Evolutionary conservation across 2,888 invertebrate species (phyloP).

Genomic region (Synanthedon myopaeformis): DNA sequence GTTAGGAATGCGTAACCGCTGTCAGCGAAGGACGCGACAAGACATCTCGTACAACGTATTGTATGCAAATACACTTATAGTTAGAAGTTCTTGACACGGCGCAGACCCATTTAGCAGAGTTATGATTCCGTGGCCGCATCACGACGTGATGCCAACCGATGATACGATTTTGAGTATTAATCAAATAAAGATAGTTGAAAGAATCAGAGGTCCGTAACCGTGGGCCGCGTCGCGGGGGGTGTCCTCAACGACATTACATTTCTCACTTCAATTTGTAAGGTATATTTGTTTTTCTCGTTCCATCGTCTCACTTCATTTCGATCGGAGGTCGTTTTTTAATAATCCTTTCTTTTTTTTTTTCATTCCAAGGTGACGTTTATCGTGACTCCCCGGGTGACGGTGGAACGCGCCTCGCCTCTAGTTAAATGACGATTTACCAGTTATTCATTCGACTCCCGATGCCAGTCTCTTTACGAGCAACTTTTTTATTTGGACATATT

Average conservation of each 20-base stretch:
- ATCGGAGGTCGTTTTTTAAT: constrained; percentile 50
- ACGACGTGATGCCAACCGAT: constrained; percentile 42
- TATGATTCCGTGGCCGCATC: constrained; percentile 31
- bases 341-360: constrained; percentile 57
- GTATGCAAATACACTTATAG: constrained; percentile 49
- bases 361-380: constrained; percentile 67
- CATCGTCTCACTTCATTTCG: constrained; percentile 56
- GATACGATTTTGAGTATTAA: constrained; percentile 45
- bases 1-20: constrained; percentile 29
- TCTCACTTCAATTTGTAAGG: constrained; percentile 62
- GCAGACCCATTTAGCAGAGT: constrained; percentile 50
- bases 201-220: constrained; percentile 16
- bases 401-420: constrained; percentile 35
- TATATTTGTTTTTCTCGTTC: constrained; percentile 52
- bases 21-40: constrained; percentile 14
- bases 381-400: constrained; percentile 57
- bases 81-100: constrained; percentile 16
- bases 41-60: constrained; percentile 26
- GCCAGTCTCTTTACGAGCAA: constrained; percentile 61
- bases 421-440: constrained; percentile 61
- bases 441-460: constrained; percentile 54
- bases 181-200: constrained; percentile 44
- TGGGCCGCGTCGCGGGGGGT: constrained; percentile 43
- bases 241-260: constrained; percentile 51
- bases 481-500: constrained; percentile 61